Conservation (phyloP, 1,140 invertebrate species). For the Dinoponera quadriceps region DNA sequence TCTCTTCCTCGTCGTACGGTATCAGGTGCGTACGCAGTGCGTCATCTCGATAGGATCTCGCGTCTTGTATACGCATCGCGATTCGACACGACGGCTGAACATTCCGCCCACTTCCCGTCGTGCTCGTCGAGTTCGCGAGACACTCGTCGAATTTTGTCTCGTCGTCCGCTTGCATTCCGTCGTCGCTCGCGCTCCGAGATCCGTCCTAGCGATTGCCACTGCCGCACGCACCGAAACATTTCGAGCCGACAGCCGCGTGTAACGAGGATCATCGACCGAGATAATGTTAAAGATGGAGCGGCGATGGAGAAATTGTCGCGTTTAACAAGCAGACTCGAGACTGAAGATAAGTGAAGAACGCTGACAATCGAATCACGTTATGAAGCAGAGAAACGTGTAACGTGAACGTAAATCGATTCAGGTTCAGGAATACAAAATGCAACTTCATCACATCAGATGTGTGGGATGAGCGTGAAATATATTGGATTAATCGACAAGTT, state of each 20-base stretch:
- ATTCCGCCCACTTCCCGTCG: slow-evolving; percentile 80
- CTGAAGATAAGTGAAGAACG: no score
- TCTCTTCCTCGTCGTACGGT: slow-evolving; percentile 73
- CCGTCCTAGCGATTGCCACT: slow-evolving; percentile 57
- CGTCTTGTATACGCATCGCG: slow-evolving; percentile 60
- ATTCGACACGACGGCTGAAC: slow-evolving; percentile 77
- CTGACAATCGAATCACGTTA: no score
- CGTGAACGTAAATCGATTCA: no score
- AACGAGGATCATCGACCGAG: slow-evolving; percentile 48
- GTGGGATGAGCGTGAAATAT: no score
- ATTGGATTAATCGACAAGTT: no score
- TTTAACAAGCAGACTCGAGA: no score
- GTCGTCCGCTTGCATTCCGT: neutral
- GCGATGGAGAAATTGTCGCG: no score
- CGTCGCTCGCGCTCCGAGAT: slow-evolving; percentile 41
- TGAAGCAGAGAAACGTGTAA: no score
- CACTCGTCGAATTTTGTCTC: slow-evolving; percentile 58
- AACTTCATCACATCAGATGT: no score
- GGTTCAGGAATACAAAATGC: no score
- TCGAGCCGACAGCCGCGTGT: slow-evolving; percentile 43
- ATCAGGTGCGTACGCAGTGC: slow-evolving; percentile 84
- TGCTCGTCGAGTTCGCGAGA: slow-evolving; percentile 32
- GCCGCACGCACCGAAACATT: slow-evolving; percentile 21
- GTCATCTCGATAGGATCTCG: slow-evolving; percentile 84
- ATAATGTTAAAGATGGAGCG: slow-evolving; percentile 14